Conservation (phyloP, 2,888 invertebrate species). For the Strigamia crassipes region DNA sequence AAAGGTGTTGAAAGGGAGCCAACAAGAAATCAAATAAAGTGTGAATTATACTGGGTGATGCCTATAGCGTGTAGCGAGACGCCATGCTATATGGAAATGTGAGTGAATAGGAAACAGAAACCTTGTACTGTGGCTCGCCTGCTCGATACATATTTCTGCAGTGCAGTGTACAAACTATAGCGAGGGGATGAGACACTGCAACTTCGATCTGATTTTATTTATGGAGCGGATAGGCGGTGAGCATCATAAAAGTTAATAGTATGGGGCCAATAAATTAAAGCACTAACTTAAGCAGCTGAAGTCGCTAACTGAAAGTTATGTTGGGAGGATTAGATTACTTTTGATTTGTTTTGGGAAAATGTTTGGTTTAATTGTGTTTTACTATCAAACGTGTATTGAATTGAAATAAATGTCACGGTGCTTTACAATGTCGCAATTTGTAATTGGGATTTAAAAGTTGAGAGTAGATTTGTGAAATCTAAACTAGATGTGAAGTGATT, state of each 20-base stretch:
- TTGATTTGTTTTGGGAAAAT: neutral
- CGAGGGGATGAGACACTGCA: neutral
- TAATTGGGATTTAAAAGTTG: too few relatives aligned
- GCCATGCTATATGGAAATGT: slow-evolving; percentile 23
- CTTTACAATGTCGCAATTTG: too few relatives aligned
- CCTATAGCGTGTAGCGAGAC: slow-evolving; percentile 9
- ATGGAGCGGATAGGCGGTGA: neutral
- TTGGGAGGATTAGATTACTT: neutral
- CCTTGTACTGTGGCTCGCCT: neutral
- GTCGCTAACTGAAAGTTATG: neutral
- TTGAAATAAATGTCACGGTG: too few relatives aligned
- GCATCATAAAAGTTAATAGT: slow-evolving; percentile 16
- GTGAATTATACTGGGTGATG: slow-evolving; percentile 33
- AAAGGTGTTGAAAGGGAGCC: slow-evolving; percentile 34
- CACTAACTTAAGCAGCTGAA: neutral
- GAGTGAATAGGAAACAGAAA: slow-evolving; percentile 30
- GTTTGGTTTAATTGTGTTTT: neutral
- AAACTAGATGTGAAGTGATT: too few relatives aligned
- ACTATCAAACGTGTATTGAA: too few relatives aligned
- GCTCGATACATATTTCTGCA: slow-evolving; percentile 7
- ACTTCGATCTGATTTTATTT: slow-evolving; percentile 26
- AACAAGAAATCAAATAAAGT: slow-evolving; percentile 42
- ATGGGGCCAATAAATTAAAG: neutral
- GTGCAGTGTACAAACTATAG: neutral
- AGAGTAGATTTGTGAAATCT: too few relatives aligned